phyloP scores from a whole-genome alignment of 2,888 invertebrate genomes.

The Melanotus villosus region DNA sequence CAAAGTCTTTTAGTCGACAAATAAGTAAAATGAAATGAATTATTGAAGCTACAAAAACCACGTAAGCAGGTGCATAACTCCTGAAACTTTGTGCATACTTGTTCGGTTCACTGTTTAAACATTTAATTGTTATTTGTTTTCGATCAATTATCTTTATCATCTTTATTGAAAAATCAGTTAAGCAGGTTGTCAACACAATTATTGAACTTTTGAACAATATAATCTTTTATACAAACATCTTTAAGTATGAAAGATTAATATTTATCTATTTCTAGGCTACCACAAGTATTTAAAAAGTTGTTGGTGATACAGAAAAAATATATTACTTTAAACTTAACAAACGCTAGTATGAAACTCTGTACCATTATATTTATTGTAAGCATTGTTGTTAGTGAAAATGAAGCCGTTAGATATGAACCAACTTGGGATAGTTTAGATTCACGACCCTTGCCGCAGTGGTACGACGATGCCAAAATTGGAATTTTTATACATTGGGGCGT shows the following conservation, averaged over 20 bases:
- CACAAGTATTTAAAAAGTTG: not conserved
- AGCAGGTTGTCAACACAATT: not conserved
- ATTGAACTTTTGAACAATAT: not conserved
- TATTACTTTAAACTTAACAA: too few relatives aligned
- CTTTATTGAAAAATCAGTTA: not conserved
- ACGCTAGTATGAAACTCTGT: not conserved
- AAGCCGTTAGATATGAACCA: conserved; percentile 72
- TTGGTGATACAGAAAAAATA: not conserved
- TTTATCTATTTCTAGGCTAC: not conserved
- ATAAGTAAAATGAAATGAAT: too few relatives aligned
- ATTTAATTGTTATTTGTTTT: too few relatives aligned
- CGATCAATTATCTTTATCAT: too few relatives aligned
- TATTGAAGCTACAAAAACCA: too few relatives aligned
- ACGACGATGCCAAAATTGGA: conserved; percentile 90
- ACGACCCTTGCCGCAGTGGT: conserved; percentile 89
- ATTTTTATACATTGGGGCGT: conserved; percentile 97
- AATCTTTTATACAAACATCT: not conserved
- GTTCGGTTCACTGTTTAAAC: too few relatives aligned
- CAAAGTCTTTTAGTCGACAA: too few relatives aligned
- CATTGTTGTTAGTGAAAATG: not conserved
- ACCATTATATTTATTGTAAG: not conserved
- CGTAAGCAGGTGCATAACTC: too few relatives aligned
- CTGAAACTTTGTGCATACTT: too few relatives aligned
- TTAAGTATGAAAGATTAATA: not conserved
- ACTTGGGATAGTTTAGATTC: conserved; percentile 89